Conservation (phyloP, 2,888 invertebrate species). For the Himalopsyche anomala region DNA sequence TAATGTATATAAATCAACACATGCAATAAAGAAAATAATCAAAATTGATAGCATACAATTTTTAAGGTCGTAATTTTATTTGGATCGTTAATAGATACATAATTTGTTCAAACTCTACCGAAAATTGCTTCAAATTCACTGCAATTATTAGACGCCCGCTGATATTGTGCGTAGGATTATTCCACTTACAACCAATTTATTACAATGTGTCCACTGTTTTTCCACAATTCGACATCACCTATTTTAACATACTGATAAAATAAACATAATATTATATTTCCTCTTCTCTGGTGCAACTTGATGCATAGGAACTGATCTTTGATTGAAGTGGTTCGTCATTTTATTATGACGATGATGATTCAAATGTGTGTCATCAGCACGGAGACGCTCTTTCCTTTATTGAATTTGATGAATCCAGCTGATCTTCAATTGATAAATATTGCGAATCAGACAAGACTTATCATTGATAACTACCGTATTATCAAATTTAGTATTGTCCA, state of each 20-base stretch:
- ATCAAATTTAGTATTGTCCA: no score
- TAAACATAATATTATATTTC: neutral
- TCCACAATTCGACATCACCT: neutral
- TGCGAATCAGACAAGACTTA: neutral
- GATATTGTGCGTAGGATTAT: no score
- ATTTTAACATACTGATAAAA: neutral
- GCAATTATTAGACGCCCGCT: no score
- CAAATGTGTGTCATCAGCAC: constrained; percentile 55
- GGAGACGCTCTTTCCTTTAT: constrained; percentile 49
- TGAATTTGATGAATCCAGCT: constrained; percentile 49
- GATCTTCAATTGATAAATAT: neutral
- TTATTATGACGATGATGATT: constrained; percentile 51
- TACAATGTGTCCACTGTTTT: neutral
- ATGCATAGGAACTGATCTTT: neutral
- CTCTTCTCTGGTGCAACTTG: neutral
- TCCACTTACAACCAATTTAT: neutral
- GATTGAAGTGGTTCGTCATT: constrained; percentile 17
- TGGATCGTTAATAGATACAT: no score
- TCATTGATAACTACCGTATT: no score
- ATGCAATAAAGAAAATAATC: no score
- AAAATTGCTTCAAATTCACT: no score
- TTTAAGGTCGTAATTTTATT: no score
- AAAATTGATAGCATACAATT: no score
- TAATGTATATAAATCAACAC: no score
- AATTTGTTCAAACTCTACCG: no score